Evolutionary conservation across 2,888 invertebrate genomes (phyloP).

Genomic region (Lasioglossum figueresi): DNA sequence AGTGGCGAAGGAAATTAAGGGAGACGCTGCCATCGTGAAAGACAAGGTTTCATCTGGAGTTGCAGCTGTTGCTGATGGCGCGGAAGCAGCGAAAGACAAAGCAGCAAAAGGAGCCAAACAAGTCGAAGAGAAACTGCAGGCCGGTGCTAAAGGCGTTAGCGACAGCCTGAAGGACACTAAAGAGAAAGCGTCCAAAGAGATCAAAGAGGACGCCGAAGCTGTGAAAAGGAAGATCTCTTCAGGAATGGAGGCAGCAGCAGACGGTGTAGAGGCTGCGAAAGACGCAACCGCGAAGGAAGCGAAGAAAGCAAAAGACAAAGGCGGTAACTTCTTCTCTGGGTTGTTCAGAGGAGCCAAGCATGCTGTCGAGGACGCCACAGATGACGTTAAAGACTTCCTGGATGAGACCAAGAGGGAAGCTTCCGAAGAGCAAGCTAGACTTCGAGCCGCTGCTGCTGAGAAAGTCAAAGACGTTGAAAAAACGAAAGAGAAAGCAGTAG

Average conservation of each 20-base stretch:
- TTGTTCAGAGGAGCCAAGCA: constrained; percentile 70
- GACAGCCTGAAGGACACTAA: constrained; percentile 35
- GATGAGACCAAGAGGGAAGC: background rate
- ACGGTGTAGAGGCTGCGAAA: constrained; percentile 85
- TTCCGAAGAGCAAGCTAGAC: background rate
- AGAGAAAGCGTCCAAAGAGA: constrained; percentile 80
- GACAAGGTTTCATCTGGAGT: constrained; percentile 26
- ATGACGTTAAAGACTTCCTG: constrained; percentile 75
- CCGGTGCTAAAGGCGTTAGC: constrained; percentile 55
- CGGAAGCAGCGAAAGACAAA: constrained; percentile 83
- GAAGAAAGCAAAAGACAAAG: constrained; percentile 67
- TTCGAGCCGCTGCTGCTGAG: background rate
- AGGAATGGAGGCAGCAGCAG: constrained; percentile 78
- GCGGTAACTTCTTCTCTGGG: background rate
- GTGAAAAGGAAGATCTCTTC: constrained; percentile 57
- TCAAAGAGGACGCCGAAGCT: constrained; percentile 73
- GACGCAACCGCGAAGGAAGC: constrained; percentile 69
- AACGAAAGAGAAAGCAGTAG: constrained; percentile 52
- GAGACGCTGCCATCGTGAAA: constrained; percentile 24
- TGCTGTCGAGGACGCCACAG: constrained; percentile 65
- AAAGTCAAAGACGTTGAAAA: background rate
- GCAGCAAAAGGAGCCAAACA: constrained; percentile 67
- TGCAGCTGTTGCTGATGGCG: background rate
- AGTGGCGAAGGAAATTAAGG: constrained; percentile 31
- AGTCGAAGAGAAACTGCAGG: constrained; percentile 83